These are phyloP conservation scores for Pseudorectes ferrugineus DNA, from an alignment of 2,113 vertebrate genomes.

Conservation along the genomic window DNA sequence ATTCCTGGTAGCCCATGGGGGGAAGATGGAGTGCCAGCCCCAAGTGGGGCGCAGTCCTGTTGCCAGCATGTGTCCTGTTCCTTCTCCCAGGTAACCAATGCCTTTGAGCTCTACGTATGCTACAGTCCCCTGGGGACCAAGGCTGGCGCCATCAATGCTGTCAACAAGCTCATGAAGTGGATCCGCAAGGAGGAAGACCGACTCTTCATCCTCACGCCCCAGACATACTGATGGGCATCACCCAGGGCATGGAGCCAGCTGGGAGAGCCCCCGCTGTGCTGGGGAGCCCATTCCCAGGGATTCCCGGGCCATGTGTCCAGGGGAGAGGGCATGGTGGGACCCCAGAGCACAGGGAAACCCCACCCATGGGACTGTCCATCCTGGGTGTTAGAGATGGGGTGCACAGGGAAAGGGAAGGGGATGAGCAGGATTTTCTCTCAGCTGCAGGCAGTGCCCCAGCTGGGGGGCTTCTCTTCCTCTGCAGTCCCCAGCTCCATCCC, in stretches of 20 bases:
- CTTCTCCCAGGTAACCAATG: conserved; percentile 85
- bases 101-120: conserved; percentile 96
- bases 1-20: fast-evolving
- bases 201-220: conserved; percentile 93
- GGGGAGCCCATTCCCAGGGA: not conserved
- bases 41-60: fast-evolving
- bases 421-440: not conserved
- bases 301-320: not conserved
- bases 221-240: conserved; percentile 83
- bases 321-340: not conserved
- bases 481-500: not conserved
- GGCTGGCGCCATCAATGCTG: conserved; percentile 78
- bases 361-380: not conserved
- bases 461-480: not conserved
- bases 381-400: not conserved
- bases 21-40: not conserved
- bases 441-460: not conserved
- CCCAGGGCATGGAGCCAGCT: not conserved
- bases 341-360: not conserved
- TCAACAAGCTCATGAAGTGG: conserved; percentile 96
- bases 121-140: conserved; percentile 96
- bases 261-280: not conserved
- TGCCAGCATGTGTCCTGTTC: not conserved
- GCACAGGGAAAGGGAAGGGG: not conserved
- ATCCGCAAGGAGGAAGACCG: conserved; percentile 96